These are phyloP conservation scores for Coluber constrictor DNA, from an alignment of 2,797 vertebrate species.

Conservation along the genomic window DNA sequence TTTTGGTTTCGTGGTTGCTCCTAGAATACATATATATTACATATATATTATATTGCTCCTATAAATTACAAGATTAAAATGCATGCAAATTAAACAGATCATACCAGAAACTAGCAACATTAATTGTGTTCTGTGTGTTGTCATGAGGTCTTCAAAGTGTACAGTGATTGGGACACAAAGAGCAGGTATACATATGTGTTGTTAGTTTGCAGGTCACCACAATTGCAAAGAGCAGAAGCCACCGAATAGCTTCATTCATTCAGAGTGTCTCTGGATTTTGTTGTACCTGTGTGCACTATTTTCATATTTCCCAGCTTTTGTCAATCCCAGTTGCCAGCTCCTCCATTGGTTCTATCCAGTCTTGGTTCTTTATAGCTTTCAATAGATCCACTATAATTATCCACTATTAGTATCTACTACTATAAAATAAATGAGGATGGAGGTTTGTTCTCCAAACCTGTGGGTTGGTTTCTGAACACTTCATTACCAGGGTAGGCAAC, in stretches of 20 bases:
- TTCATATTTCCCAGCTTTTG: background rate
- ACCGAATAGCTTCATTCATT: background rate
- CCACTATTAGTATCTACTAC: background rate
- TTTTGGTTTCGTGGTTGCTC: too few species aligned
- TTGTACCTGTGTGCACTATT: background rate
- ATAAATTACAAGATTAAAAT: too few species aligned
- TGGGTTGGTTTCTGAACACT: background rate
- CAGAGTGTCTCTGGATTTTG: background rate
- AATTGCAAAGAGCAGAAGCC: background rate
- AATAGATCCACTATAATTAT: background rate
- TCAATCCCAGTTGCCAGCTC: background rate
- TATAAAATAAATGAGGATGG: background rate
- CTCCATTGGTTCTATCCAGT: background rate
- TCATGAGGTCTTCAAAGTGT: background rate
- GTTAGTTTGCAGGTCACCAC: background rate
- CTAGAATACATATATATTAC: too few species aligned
- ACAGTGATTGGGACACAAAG: background rate
- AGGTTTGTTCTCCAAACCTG: background rate
- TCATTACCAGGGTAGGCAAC: background rate
- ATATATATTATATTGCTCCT: too few species aligned
- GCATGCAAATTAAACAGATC: too few species aligned
- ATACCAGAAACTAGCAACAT: too few species aligned
- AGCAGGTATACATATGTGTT: background rate
- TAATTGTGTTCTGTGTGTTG: background rate
- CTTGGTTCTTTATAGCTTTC: background rate